phyloP scores from a whole-genome alignment of 2,113 vertebrate species.

The Crotalus horridus region DNA sequence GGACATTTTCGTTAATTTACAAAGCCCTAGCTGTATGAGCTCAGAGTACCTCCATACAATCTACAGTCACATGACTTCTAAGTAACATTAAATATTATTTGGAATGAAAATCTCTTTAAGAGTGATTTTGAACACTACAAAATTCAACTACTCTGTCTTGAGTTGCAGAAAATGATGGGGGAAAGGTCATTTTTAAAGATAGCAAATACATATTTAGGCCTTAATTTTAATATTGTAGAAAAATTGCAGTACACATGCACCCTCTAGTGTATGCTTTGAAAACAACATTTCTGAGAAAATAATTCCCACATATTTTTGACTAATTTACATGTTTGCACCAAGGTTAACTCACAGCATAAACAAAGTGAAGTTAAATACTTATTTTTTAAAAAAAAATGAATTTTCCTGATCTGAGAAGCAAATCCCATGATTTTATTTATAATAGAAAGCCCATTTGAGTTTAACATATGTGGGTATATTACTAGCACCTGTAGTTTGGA shows the following conservation, averaged over 20 bases:
- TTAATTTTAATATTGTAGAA: background rate
- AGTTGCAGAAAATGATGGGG: background rate
- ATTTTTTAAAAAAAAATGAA: background rate
- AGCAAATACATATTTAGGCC: background rate
- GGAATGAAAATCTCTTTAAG: background rate
- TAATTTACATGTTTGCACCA: background rate
- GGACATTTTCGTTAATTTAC: background rate
- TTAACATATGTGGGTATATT: background rate
- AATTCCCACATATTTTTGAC: background rate
- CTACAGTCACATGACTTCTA: background rate
- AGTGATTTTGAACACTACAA: background rate
- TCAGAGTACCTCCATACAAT: background rate
- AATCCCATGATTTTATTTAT: background rate
- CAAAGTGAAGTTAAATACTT: background rate
- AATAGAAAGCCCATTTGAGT: background rate
- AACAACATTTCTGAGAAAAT: background rate
- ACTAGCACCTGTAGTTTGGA: background rate
- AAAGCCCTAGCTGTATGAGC: background rate
- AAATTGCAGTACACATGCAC: constrained; percentile 28
- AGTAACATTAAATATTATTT: background rate
- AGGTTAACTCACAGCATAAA: background rate
- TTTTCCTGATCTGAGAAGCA: background rate
- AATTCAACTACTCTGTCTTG: background rate
- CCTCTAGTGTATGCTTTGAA: constrained; percentile 56
- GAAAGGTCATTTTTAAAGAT: background rate